Evolutionary conservation across 64 coral and sea anemone species (phyloP), one percentile per base, ranked within the genome.

Genomic region (Montipora efflorescens): DNA sequence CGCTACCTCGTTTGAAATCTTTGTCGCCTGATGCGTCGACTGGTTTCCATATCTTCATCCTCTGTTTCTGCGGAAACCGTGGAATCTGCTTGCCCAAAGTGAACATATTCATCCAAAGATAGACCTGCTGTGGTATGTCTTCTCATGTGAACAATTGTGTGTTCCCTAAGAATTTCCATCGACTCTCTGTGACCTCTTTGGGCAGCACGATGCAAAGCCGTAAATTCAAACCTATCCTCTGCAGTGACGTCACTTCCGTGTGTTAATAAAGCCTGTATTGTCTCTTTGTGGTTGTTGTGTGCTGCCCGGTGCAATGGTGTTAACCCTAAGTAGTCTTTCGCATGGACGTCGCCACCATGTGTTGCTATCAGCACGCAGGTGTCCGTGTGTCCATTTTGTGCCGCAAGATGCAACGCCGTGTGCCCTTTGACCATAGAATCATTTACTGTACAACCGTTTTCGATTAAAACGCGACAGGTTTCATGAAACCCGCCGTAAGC

Each of bases 281-380:
- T 89, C 64, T 87, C 66, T 10, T 58, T 62, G 46, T 97, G 95
- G 61, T 93, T 93, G 76, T 97, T 97, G 81, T 97, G 95, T 50
- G 90, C 91, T 16, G 95, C 95, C 10, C 93, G 81, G 84, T 97
- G 95, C 47, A 97, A 62, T 3, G 95, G 88, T 1, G 95, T 97
- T 2, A 79, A 75, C 13, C 92, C 92, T 84, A 83, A 93, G 44
- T 25, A 74, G 69, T 97, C 92, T 48, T 84, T 47, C 4, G 89
- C 84, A 6, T 92, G 80, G 4, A 79, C 74, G 4, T 97, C 83
- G 16, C 87, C 86, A 21, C 95, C 95, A 21, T 81, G 66, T 77
- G 68, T 73, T 2, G 90, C 47, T n/a, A 97, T 77, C 10, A 94
- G 52, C 45, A 91, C 81, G 36, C 90, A 78, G 50, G 93, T 93